phyloP scores from a whole-genome alignment of 2,888 invertebrate genomes.

The Sialis lutaria region DNA sequence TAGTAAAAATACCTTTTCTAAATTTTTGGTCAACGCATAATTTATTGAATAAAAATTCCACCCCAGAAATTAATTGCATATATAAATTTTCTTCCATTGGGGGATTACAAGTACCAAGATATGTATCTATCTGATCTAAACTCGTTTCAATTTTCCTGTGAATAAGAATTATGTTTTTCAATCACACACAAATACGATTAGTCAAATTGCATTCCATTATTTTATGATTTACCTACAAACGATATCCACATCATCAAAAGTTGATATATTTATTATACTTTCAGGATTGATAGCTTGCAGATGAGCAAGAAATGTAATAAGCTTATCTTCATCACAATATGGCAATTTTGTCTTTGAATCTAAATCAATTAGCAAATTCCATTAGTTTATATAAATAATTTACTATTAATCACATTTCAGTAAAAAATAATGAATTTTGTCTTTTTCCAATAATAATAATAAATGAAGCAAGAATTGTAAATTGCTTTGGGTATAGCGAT shows the following conservation, averaged over 20 bases:
- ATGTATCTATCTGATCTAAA: conserved; percentile 22
- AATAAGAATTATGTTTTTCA: neutral
- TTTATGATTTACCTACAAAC: conserved; percentile 19
- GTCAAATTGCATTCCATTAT: too few relatives aligned
- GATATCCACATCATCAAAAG: conserved; percentile 21
- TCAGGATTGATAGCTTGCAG: conserved; percentile 34
- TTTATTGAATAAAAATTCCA: conserved; percentile 24
- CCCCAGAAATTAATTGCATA: conserved; percentile 25
- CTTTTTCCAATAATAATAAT: too few relatives aligned
- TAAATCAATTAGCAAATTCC: too few relatives aligned
- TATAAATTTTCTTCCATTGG: conserved; percentile 27
- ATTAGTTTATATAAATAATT: too few relatives aligned
- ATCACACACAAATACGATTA: too few relatives aligned
- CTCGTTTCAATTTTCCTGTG: conserved; percentile 19
- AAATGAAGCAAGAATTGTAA: too few relatives aligned
- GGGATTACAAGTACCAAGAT: conserved; percentile 23
- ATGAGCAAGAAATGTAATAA: conserved; percentile 30
- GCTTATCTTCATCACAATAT: conserved; percentile 17
- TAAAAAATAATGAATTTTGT: too few relatives aligned
- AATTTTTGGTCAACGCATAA: conserved; percentile 21
- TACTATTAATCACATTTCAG: too few relatives aligned
- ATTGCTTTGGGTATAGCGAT: too few relatives aligned
- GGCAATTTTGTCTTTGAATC: too few relatives aligned
- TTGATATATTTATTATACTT: conserved; percentile 27
- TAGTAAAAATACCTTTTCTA: conserved; percentile 9